Evolutionary conservation across 23 tunicate species (phyloP).

Genomic region (Styela plicata): DNA sequence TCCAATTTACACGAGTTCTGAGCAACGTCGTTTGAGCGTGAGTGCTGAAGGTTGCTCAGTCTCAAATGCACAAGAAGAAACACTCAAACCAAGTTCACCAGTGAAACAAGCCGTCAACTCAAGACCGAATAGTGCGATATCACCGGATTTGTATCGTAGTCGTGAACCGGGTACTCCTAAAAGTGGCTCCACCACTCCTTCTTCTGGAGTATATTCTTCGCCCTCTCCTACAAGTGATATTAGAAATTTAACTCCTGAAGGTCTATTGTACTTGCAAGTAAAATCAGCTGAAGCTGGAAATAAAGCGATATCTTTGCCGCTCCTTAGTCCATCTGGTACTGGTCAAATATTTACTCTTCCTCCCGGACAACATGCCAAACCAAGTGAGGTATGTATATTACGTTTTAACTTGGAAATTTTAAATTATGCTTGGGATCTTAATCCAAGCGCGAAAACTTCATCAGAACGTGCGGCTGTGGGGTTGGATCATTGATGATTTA

Average conservation of each 20-base stretch:
- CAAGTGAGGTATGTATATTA: neutral
- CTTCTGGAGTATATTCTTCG: conserved; percentile 7
- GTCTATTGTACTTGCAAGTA: conserved; percentile 10
- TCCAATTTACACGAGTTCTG: neutral
- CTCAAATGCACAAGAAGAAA: neutral
- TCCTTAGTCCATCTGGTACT: conserved; percentile 10
- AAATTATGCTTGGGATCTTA: no score
- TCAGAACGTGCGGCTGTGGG: no score
- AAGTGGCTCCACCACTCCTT: neutral
- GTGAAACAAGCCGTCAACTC: no score
- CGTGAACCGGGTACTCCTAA: neutral
- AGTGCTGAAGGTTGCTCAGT: neutral
- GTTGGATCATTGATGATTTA: no score
- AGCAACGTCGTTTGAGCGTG: neutral
- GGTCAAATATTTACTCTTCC: conserved; percentile 10
- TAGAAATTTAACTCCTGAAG: neutral
- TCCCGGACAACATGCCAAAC: neutral
- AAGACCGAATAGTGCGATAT: neutral
- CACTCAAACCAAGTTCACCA: neutral
- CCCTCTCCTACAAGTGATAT: neutral
- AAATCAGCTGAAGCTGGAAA: conserved; percentile 5
- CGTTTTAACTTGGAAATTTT: no score
- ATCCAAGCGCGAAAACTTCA: no score
- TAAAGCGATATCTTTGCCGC: conserved; percentile 7
- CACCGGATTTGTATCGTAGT: neutral